Base-by-base conservation (phyloP, 2,113 vertebrate species). In the Hypomesus transpacificus region DNA sequence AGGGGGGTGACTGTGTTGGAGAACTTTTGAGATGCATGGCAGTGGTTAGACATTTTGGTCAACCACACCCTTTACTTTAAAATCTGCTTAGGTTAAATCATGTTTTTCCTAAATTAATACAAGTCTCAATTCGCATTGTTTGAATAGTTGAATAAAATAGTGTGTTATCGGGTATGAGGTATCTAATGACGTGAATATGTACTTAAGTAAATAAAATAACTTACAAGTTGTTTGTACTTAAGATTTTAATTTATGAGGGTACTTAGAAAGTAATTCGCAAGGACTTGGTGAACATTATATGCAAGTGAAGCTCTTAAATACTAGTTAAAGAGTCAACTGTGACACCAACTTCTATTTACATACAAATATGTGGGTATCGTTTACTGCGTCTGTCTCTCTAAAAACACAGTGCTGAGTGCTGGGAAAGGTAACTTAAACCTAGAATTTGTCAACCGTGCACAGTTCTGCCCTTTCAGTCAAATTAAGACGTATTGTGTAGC, bases 11-110 rank as follows among this genome's bases (percentile, higher is more conserved):
- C 39, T 73, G 57, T 71, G 74, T 78, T 77, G 76, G 83, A 80
- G 69, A 70, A 68, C 52, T 76, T 78, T 13, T 54, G 70, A 82
- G 76, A 78, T 85, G 80, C 80, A 78, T 80, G 83, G 80, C 70
- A 76, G 62, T 77, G 62, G 80, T 83, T 78, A 80, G 75, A 50
- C 31, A 65, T n/a, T 20, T 46, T 65, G 63, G 39, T 18, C 39
- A 14, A 46, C 39, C 39, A 46, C 39, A 46, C 39, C 39, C 39
- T 46, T 46, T 5, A 46, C 39, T 46, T 46, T 46, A 1, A 46
- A 46, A 46, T 46, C 39, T 46, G 39, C 39, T 46, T 46, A 46
- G 39, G 39, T 46, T 46, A 9, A 46, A 46, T 26, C 31, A 34
- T 34, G 31, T 46, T 46, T 46, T 46, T 46, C 39, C 39, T 13